Evolutionary conservation across 2,888 invertebrate species (phyloP), one percentile per base, ranked within the genome.

Genomic region (Drosophila phalerata): DNA sequence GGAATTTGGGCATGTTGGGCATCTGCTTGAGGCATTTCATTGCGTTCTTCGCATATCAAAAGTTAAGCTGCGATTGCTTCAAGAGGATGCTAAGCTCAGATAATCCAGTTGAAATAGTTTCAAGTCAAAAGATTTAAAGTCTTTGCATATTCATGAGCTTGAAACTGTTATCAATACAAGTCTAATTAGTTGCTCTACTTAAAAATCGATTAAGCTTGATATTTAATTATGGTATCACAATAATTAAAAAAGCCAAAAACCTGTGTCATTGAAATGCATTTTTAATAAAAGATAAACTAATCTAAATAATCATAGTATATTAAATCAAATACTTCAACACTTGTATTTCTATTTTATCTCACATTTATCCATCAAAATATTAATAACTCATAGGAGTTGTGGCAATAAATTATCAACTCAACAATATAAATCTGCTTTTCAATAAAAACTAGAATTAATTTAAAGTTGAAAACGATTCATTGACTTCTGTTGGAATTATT

Each of bases 1-100:
- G 77, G 79, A 74, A 77, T 79, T 77, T 57, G 73, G 68, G 77
- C 51, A 65, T 65, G 60, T 55, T 43, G 52, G 13, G 56, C 66
- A 71, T 61, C 51, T 65, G 57, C 69, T 57, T 48, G 37, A 22
- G 32, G 76, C 61, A 63, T 66, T 71, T 58, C 76, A 47, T 48
- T 40, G 53, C 73, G 61, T 77, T 66, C 17, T 37, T 52, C 17
- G 63, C 43, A 67, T 77, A 77, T 75, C 63, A 53, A 60, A 58
- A 56, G 22, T 48, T 61, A 55, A 77, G 73, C 56, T 48, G 15
- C 61, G 56, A 60, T 64, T 60, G 43, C 22, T 28, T 28, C 15
- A 13, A 22, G 53, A n/a, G 49, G n/a, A 58, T 55, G 60, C 56
- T 72, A 61, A 75, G 73, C 77, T 52, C 25, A 48, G 78, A 73